phyloP scores from a whole-genome alignment of 37 sponge, comb jelly and placozoan genomes.

The Halichondria panicea region DNA sequence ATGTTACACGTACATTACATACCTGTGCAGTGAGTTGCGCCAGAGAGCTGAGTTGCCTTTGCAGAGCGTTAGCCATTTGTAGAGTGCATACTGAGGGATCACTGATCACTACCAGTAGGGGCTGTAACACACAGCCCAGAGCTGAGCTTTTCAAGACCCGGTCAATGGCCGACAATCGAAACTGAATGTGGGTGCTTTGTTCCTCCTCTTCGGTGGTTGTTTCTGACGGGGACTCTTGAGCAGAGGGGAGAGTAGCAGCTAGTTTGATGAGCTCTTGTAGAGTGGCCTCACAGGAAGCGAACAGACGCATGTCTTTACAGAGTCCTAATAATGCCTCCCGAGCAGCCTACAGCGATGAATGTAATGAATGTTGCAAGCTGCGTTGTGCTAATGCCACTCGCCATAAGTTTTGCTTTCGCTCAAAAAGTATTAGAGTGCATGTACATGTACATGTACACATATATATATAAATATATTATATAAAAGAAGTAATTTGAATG shows the following conservation, averaged over 20 bases:
- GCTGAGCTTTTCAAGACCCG: slow-evolving; percentile 19
- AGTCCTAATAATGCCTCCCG: slow-evolving; percentile 16
- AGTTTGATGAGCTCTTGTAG: slow-evolving; percentile 9
- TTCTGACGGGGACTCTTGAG: background rate
- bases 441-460: background rate
- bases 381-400: too few species aligned
- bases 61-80: slow-evolving; percentile 40
- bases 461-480: background rate
- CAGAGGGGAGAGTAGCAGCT: background rate
- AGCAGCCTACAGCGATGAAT: slow-evolving; percentile 1
- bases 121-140: slow-evolving; percentile 44
- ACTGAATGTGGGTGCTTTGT: background rate
- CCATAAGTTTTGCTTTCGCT: too few species aligned
- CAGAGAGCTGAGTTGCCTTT: slow-evolving; percentile 22
- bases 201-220: slow-evolving; percentile 16
- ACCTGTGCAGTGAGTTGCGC: slow-evolving; percentile 54
- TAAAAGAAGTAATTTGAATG: too few species aligned
- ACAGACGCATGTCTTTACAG: slow-evolving; percentile 25
- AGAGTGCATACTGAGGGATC: slow-evolving; percentile 27
- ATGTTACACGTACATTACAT: background rate
- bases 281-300: slow-evolving; percentile 34
- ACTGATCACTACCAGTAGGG: slow-evolving; percentile 43
- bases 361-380: too few species aligned
- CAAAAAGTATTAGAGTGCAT: too few species aligned
- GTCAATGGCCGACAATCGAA: slow-evolving; percentile 28